These are phyloP conservation scores for Pseudochirops corinnae DNA, from an alignment of 2,797 vertebrate genomes.

Conservation along the genomic window DNA sequence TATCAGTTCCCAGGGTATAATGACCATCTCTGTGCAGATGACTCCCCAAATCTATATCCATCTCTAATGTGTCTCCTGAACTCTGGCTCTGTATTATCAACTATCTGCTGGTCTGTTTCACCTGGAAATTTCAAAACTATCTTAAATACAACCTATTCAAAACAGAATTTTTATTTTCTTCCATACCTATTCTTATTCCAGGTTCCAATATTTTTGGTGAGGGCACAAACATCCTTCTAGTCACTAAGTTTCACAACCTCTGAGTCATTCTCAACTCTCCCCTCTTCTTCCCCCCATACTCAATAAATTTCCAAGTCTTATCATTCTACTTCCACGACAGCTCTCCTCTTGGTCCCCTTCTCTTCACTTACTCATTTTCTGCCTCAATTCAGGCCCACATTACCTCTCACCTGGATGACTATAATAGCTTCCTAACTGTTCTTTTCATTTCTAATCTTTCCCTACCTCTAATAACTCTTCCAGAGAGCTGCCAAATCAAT, in stretches of 20 bases:
- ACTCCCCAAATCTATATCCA: neutral
- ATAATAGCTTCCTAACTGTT: neutral
- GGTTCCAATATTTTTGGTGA: neutral
- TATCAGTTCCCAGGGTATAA: neutral
- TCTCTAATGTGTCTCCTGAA: neutral
- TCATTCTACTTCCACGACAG: neutral
- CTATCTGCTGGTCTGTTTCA: neutral
- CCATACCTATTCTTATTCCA: neutral
- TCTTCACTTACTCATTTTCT: neutral
- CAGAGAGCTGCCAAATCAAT: neutral
- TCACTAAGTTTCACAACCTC: neutral
- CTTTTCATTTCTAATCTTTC: neutral
- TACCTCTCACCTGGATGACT: neutral
- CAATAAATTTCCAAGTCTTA: slow-evolving; percentile 16
- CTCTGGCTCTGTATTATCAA: neutral
- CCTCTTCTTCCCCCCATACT: neutral
- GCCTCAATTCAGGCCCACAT: neutral
- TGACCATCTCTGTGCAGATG: neutral
- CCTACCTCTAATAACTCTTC: neutral
- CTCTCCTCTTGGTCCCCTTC: neutral
- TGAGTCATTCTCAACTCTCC: neutral
- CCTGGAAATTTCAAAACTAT: neutral
- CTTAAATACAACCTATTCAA: neutral
- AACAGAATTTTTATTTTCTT: neutral
- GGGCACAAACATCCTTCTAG: neutral